Evolutionary conservation across 2,113 vertebrate genomes (phyloP).

Genomic region (Ascaphus truei): DNA sequence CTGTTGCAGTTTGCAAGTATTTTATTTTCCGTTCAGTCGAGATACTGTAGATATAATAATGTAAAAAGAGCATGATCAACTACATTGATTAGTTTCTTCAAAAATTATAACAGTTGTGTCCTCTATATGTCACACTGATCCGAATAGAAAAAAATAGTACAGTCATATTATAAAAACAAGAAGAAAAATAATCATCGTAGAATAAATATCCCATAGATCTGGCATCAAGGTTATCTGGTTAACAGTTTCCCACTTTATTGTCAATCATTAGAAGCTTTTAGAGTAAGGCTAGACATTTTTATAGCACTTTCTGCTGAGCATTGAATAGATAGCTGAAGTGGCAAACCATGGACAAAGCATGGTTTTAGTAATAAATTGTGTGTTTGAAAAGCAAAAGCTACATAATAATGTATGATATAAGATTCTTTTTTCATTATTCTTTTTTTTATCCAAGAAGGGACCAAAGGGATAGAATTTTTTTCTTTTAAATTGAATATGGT

Average conservation of each 20-base stretch:
- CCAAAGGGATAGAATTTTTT: slow-evolving; percentile 50
- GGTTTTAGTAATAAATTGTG: slow-evolving; percentile 61
- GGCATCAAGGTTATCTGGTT: slow-evolving; percentile 57
- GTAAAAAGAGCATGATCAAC: no score
- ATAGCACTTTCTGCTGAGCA: slow-evolving; percentile 58
- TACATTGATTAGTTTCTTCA: no score
- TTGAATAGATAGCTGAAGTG: slow-evolving; percentile 62
- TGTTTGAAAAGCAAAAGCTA: slow-evolving; percentile 57
- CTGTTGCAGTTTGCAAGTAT: no score
- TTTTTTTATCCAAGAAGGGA: slow-evolving; percentile 53
- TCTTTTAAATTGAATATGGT: slow-evolving; percentile 51
- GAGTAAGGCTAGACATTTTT: slow-evolving; percentile 62
- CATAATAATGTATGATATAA: slow-evolving; percentile 60
- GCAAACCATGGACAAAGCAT: slow-evolving; percentile 46
- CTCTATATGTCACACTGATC: no score
- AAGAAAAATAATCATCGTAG: slow-evolving; percentile 16
- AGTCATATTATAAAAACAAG: no score
- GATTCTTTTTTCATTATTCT: slow-evolving; percentile 60
- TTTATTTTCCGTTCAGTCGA: no score
- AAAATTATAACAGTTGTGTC: no score
- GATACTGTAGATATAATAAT: no score
- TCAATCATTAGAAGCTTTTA: slow-evolving; percentile 63
- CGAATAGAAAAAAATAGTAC: no score
- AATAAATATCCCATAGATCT: slow-evolving; percentile 59
- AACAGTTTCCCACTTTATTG: slow-evolving; percentile 61